These are phyloP conservation scores for Sebastes fasciatus DNA, from an alignment of 2,113 vertebrate genomes.

Conservation along the genomic window DNA sequence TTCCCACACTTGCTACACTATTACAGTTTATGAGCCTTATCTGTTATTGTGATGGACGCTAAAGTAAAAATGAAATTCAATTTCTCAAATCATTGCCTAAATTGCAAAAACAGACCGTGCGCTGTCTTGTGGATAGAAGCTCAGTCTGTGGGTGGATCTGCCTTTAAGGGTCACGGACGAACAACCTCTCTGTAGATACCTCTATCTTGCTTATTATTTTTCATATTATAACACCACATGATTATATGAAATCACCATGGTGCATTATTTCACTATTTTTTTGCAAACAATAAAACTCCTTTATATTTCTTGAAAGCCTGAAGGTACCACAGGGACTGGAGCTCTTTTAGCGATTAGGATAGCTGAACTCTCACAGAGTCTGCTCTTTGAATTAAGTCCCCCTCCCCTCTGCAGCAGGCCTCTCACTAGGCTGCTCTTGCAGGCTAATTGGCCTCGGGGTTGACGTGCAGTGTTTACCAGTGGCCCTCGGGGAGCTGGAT, in stretches of 20 bases:
- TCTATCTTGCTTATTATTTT: constrained; percentile 41
- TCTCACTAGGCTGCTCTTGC: constrained; percentile 64
- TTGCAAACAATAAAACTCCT: constrained; percentile 64
- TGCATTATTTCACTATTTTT: constrained; percentile 43
- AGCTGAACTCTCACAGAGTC: constrained; percentile 72
- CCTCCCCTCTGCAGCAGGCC: constrained; percentile 55
- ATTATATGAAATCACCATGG: constrained; percentile 57
- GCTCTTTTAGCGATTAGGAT: constrained; percentile 78
- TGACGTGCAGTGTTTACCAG: constrained; percentile 75
- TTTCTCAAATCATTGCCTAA: constrained; percentile 11
- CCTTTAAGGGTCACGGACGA: constrained; percentile 41
- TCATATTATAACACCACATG: constrained; percentile 36
- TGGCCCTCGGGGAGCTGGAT: constrained; percentile 56
- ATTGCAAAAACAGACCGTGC: neutral
- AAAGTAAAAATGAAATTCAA: constrained; percentile 8
- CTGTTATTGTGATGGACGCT: constrained; percentile 1
- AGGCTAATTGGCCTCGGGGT: constrained; percentile 80
- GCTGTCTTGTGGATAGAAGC: neutral
- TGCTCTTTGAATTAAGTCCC: constrained; percentile 79
- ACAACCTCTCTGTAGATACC: constrained; percentile 32
- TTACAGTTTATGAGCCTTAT: constrained; percentile 22
- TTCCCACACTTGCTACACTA: constrained; percentile 30
- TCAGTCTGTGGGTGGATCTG: constrained; percentile 46
- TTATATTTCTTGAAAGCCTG: constrained; percentile 70
- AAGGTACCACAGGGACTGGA: constrained; percentile 64